Evolutionary conservation across 2,113 vertebrate species (phyloP).

Genomic region (Hepsetus odoe): DNA sequence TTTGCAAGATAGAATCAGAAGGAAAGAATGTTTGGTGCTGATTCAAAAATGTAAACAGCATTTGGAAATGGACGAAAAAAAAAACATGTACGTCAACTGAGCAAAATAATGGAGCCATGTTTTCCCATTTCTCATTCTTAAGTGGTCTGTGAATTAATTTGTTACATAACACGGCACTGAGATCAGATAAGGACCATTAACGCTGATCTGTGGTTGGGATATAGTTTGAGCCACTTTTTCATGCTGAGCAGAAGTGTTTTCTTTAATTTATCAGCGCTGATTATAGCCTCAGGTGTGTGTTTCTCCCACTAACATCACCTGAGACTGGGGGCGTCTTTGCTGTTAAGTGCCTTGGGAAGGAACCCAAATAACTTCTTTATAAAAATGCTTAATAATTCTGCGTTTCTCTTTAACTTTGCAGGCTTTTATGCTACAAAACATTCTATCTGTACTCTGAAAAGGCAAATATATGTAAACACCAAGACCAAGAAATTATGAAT

Average conservation of each 20-base stretch:
- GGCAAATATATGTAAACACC: no score
- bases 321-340: neutral
- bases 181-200: constrained; percentile 42
- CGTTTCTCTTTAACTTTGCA: no score
- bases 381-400: neutral
- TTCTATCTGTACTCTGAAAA: no score
- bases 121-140: constrained; percentile 32
- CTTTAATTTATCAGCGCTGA: constrained; percentile 38
- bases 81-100: constrained; percentile 37
- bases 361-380: neutral
- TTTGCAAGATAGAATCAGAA: constrained; percentile 54
- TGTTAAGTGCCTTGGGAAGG: constrained; percentile 7
- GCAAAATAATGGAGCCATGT: constrained; percentile 37
- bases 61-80: constrained; percentile 50
- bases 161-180: constrained; percentile 33
- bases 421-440: no score
- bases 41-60: constrained; percentile 60
- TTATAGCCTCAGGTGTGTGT: constrained; percentile 9
- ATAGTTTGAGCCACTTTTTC: constrained; percentile 6
- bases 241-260: constrained; percentile 7
- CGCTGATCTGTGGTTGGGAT: constrained; percentile 7
- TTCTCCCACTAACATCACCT: constrained; percentile 18
- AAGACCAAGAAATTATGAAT: no score
- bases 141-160: constrained; percentile 40
- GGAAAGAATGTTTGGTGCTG: constrained; percentile 58